Evolutionary conservation across 2,888 invertebrate genomes (phyloP).

Genomic region (Tuberolachnus salignus): DNA sequence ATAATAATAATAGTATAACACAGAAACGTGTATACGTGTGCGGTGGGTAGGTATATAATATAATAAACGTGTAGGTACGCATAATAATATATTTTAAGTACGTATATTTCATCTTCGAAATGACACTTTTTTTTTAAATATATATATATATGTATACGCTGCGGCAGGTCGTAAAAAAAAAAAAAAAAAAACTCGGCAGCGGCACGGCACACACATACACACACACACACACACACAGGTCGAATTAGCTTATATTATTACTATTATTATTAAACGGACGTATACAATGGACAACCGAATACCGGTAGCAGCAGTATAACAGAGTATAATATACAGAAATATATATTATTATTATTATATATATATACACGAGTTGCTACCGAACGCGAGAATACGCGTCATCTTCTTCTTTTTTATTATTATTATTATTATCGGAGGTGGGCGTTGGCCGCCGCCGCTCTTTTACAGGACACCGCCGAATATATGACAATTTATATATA

Average conservation of each 20-base stretch:
- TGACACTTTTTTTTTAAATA: too few relatives aligned
- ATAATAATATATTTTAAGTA: too few relatives aligned
- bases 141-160: not conserved
- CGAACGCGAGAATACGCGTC: slow-evolving; percentile 27
- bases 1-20: too few relatives aligned
- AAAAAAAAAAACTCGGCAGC: not conserved
- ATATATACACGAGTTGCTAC: not conserved
- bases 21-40: too few relatives aligned
- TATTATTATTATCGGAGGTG: slow-evolving; percentile 41
- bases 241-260: slow-evolving; percentile 36
- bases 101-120: too few relatives aligned
- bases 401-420: slow-evolving; percentile 32
- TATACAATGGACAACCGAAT: slow-evolving; percentile 38
- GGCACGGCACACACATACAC: not conserved
- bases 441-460: slow-evolving; percentile 28
- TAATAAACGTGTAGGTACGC: too few relatives aligned
- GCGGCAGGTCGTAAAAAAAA: slow-evolving; percentile 16
- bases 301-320: slow-evolving; percentile 24
- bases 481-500: slow-evolving; percentile 43
- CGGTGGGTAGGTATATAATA: too few relatives aligned
- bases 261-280: slow-evolving; percentile 3
- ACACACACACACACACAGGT: not conserved
- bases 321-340: not conserved
- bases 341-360: slow-evolving; percentile 1
- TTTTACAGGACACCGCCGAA: slow-evolving; percentile 27